These are phyloP conservation scores for Philonicus albiceps DNA, from an alignment of 2,888 invertebrate genomes.

Conservation along the genomic window DNA sequence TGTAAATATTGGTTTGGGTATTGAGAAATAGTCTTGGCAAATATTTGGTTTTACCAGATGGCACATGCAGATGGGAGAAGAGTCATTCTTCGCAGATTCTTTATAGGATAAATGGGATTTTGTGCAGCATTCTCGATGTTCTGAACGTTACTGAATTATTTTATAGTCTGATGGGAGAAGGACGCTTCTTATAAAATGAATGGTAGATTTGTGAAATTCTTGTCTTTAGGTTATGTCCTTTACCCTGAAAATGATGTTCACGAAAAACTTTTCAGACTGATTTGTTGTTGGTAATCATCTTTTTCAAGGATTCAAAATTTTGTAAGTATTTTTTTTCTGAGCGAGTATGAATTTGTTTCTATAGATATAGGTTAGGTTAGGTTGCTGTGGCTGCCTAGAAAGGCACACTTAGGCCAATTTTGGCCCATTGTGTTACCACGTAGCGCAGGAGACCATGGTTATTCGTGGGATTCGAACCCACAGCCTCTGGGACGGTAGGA, in stretches of 20 bases:
- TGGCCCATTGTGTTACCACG: too few species aligned
- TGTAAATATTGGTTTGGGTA: constrained; percentile 52
- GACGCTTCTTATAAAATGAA: background rate
- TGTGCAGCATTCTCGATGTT: background rate
- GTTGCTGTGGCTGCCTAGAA: too few species aligned
- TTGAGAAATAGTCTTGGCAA: constrained; percentile 51
- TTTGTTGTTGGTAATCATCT: background rate
- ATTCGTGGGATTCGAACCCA: too few species aligned
- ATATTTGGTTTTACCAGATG: constrained; percentile 48
- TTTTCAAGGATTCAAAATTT: background rate
- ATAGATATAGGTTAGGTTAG: too few species aligned
- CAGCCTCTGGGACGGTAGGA: too few species aligned
- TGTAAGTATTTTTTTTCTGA: background rate
- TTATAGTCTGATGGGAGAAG: constrained; percentile 8
- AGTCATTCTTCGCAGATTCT: constrained; percentile 21
- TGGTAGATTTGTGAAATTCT: background rate
- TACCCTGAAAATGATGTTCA: background rate
- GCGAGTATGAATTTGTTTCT: background rate
- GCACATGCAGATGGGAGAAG: constrained; percentile 20
- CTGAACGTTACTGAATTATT: constrained; percentile 36
- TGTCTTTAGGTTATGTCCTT: background rate
- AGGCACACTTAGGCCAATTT: too few species aligned
- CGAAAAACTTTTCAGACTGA: background rate
- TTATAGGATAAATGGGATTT: constrained; percentile 22
- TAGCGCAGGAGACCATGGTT: too few species aligned